phyloP scores from a whole-genome alignment of 2,888 invertebrate species.

The Noctua pronuba region DNA sequence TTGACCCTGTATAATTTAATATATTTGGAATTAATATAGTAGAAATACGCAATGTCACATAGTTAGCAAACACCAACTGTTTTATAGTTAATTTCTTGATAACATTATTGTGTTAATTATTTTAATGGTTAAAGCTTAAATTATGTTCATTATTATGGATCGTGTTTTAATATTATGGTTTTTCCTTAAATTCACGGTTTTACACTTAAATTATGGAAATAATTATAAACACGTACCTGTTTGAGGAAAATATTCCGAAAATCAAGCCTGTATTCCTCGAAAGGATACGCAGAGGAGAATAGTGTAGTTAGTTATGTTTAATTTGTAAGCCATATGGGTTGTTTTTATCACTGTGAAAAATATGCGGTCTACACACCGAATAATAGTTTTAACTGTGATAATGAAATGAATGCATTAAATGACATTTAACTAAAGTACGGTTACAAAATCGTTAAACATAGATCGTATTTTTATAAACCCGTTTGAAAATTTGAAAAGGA shows the following conservation, averaged over 20 bases:
- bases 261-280: background rate
- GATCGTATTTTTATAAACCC: background rate
- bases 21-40: background rate
- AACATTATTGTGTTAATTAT: constrained; percentile 1
- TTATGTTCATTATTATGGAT: background rate
- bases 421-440: background rate
- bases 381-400: background rate
- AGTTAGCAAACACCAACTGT: background rate
- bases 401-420: background rate
- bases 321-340: background rate
- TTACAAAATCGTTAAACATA: background rate
- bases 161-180: background rate
- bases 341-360: too few relatives aligned
- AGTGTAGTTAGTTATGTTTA: background rate
- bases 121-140: background rate
- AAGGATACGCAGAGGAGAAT: background rate
- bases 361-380: background rate
- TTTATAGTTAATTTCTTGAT: background rate
- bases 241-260: background rate
- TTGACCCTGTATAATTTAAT: background rate
- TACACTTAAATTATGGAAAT: background rate
- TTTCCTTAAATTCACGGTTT: constrained; percentile 14
- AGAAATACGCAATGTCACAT: background rate
- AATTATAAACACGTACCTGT: background rate
- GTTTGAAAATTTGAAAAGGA: background rate